Evolutionary conservation across 2,888 invertebrate species (phyloP), one percentile per base, ranked within the genome.

Genomic region (Mesodorylaimus sp.): DNA sequence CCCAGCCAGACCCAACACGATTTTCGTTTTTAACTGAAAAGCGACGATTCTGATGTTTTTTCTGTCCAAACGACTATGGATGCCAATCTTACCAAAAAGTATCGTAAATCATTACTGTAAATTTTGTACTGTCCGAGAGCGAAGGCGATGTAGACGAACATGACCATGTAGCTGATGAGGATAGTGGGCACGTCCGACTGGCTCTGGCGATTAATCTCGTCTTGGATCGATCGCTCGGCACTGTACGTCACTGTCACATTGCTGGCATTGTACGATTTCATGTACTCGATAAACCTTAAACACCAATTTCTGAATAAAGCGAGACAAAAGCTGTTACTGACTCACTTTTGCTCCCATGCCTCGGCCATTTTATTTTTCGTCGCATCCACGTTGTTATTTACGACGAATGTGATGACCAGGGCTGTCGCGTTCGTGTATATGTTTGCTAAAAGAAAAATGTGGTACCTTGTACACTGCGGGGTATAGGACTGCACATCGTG

Each of bases 101-200:
- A 52, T 41, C 49, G 47, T 3, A 59, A 50, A 27, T 54, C 42
- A 43, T 56, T 55, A n/a, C 54, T 54, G 21, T 53, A 52, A 7
- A 59, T 56, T 7, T 75, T 74, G 50, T 81, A 73, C 58, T 80
- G 79, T 3, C 93, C 93, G 39, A 95, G 72, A 1, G 86, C 78
- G 24, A 91, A 61, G 1, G 83, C 77, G 46, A 95, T 83, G 66
- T 95, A 95, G 44, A 79, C 62, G 67, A 95, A 89, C 93, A 95
- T 95, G 36, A 89, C 77, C 3, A 78, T 55, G 61, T 95, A 93
- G 68, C 89, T 88, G 56, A 87, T 79, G 2, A 79, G 67, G 55
- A 93, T 82, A 0, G 91, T 93, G 3, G 73, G 60, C 1, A 79
- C 74, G 73, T 93, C 93, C 0, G 85, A 83, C 53, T 77, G 71